A percentile compares a stretch with the other conserved stretches of the same genome.
Conservation (phyloP, 2,113 vertebrate species). For the Alligator mississippiensis region DNA sequence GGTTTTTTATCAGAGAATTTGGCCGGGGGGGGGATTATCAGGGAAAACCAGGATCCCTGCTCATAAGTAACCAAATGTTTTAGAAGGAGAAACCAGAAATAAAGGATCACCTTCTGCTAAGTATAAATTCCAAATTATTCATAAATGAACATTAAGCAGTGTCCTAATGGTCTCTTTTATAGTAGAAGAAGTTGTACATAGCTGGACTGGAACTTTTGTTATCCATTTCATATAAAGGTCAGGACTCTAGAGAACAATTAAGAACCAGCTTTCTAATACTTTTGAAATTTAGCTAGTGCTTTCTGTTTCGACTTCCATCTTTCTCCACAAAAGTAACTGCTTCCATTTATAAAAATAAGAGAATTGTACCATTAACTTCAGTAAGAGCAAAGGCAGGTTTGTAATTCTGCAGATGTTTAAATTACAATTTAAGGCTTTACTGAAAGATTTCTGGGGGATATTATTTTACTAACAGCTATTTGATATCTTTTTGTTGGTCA, state of each 20-base stretch:
- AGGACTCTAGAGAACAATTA: background rate
- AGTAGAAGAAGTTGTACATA: background rate
- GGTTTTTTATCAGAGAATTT: too few species aligned
- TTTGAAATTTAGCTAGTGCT: background rate
- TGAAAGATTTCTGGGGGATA: background rate
- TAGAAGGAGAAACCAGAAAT: background rate
- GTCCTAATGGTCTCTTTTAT: background rate
- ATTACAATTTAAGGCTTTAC: background rate
- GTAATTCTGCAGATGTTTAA: background rate
- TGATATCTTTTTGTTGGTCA: background rate
- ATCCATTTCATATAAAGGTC: background rate
- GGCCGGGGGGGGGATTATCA: too few species aligned
- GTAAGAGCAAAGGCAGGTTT: background rate
- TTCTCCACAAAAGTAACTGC: background rate
- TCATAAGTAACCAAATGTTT: background rate
- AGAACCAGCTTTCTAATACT: background rate
- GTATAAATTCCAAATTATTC: background rate
- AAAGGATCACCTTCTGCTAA: background rate
- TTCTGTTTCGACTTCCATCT: background rate
- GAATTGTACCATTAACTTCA: background rate
- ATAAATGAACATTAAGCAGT: background rate
- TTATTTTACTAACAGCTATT: background rate
- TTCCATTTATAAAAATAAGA: background rate
- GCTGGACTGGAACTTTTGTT: background rate
- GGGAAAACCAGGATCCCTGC: background rate